Conservation (phyloP, 2,113 vertebrate genomes). For the Mionectes macconnelli region DNA sequence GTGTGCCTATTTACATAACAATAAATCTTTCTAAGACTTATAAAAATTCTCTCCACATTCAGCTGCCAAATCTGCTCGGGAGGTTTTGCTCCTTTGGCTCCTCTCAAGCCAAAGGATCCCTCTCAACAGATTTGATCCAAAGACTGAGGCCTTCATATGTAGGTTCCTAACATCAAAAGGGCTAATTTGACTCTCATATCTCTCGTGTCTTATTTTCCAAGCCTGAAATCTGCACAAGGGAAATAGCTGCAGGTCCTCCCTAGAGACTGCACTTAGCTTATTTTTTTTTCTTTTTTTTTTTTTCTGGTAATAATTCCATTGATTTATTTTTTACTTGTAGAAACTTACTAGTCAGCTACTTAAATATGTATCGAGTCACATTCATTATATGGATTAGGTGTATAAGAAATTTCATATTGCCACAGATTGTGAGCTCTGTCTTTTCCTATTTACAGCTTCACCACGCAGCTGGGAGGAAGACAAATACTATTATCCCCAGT, state of each 20-base stretch:
- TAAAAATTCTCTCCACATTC: not conserved
- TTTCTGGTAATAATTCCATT: not conserved
- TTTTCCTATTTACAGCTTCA: not conserved
- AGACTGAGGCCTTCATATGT: not conserved
- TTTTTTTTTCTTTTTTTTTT: not conserved
- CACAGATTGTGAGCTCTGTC: not conserved
- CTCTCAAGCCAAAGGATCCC: not conserved
- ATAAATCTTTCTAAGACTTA: not conserved
- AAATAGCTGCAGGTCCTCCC: not conserved
- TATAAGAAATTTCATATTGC: not conserved
- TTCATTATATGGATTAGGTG: not conserved
- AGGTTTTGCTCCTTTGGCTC: not conserved
- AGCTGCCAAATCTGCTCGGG: not conserved
- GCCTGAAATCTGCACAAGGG: not conserved
- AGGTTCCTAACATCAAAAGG: not conserved
- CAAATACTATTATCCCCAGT: not conserved
- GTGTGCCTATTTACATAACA: not conserved
- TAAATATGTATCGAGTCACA: not conserved
- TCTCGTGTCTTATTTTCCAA: not conserved
- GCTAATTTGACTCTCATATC: not conserved
- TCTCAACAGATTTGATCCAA: not conserved
- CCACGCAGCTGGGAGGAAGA: not conserved
- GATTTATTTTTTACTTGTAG: not conserved
- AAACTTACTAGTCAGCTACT: not conserved
- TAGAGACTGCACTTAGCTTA: not conserved